phyloP scores from a whole-genome alignment of 2,113 vertebrate genomes.

The Tragulus kanchil region DNA sequence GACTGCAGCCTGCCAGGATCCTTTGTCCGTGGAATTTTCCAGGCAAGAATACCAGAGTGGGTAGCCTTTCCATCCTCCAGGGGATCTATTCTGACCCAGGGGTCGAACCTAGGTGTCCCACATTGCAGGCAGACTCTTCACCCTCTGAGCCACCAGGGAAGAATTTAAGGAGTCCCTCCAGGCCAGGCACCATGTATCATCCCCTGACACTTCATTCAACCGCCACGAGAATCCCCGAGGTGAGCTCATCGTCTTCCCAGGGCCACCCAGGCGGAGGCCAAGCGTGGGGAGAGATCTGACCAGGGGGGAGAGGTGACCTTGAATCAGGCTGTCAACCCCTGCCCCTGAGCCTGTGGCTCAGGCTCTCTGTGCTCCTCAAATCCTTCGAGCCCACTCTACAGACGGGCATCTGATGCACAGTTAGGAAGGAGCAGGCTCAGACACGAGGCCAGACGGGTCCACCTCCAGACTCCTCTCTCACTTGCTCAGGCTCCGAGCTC shows the following conservation, averaged over 20 bases:
- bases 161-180: no score
- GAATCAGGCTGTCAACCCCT: no score
- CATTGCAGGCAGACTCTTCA: no score
- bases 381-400: background rate
- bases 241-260: background rate
- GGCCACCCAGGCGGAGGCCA: background rate
- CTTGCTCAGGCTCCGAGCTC: background rate
- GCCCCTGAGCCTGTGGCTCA: background rate
- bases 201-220: background rate
- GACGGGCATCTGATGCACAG: background rate
- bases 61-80: no score
- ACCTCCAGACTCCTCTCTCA: background rate
- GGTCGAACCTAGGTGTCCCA: no score
- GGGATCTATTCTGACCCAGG: no score
- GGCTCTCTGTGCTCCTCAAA: background rate
- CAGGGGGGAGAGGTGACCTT: fast-evolving
- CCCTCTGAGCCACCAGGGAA: no score
- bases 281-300: background rate
- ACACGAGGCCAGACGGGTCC: background rate
- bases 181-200: background rate
- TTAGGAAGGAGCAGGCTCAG: background rate
- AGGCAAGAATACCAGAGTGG: no score
- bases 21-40: no score
- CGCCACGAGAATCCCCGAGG: background rate
- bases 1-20: no score